phyloP scores from a whole-genome alignment of 2,113 vertebrate genomes.

The mouse (Mus musculus) region GRCm39 chr5:85918501-85919000 shows the following conservation, averaged over 20 bases:
- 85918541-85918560: conserved; percentile 69
- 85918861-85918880: neutral
- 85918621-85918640: conserved; percentile 29
- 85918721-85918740: neutral
- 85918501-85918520: conserved; percentile 50
- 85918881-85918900: neutral
- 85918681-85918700: conserved; percentile 14
- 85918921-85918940: conserved; percentile 6
- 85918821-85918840: neutral
- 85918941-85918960: conserved; percentile 19
- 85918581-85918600: conserved; percentile 65
- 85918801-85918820: neutral
- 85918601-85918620: conserved; percentile 49
- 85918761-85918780: neutral
- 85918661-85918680: conserved; percentile 20
- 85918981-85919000: neutral
- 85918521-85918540: conserved; percentile 65
- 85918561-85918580: conserved; percentile 65
- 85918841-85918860: conserved; percentile 19
- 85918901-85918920: neutral
- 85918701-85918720: neutral
- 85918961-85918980: neutral
- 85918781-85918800: neutral
- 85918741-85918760: neutral
- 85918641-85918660: conserved; percentile 36